A percentile compares a stretch with the other conserved stretches of the same genome.
These are phyloP conservation scores for Pristionchus pacificus DNA, from an alignment of 1,140 invertebrate genomes.

Conservation along the genomic window DNA sequence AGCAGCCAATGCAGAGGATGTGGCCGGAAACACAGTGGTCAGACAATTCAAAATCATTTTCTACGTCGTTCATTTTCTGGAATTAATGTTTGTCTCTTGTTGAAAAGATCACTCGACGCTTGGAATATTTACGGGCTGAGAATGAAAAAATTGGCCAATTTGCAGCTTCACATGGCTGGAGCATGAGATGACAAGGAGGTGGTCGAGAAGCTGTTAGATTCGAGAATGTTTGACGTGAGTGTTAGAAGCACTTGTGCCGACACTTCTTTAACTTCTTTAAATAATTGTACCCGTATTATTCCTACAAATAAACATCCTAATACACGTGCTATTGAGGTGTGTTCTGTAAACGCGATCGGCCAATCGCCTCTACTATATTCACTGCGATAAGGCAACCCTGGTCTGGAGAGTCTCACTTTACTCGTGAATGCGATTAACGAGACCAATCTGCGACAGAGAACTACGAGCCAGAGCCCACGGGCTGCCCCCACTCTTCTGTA, in stretches of 20 bases:
- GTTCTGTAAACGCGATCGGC: background rate
- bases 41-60: background rate
- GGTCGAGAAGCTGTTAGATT: background rate
- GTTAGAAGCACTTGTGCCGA: background rate
- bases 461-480: background rate
- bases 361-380: background rate
- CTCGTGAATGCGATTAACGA: background rate
- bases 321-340: background rate
- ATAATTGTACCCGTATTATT: no score
- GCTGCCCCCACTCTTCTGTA: no score
- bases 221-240: background rate
- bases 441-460: background rate
- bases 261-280: no score
- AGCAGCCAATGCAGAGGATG: background rate
- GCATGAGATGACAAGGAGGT: background rate
- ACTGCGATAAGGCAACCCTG: background rate
- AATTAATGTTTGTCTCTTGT: no score
- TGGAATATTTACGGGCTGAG: no score
- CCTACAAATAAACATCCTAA: no score
- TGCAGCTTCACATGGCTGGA: background rate
- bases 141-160: no score
- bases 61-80: no score
- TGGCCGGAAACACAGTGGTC: background rate
- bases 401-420: background rate
- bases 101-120: no score